Conservation (phyloP, 2,113 vertebrate species). For the Sterna hirundo region DNA sequence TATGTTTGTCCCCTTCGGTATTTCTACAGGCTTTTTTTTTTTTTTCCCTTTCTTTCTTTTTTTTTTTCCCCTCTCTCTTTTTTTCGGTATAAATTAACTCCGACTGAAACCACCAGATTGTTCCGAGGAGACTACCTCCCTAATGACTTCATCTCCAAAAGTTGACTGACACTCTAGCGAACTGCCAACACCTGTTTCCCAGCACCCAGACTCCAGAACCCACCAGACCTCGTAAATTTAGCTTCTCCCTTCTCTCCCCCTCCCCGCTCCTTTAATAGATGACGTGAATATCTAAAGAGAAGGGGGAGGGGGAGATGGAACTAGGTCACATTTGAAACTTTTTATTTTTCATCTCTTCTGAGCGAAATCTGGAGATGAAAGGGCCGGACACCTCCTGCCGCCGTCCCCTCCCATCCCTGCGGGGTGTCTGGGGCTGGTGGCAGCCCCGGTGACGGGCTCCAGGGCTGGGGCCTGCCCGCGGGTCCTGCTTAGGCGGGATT, state of each 20-base stretch:
- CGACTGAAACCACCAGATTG: conserved; percentile 57
- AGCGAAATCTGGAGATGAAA: neutral
- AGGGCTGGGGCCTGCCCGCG: neutral
- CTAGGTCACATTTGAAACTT: conserved; percentile 63
- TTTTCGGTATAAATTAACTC: conserved; percentile 48
- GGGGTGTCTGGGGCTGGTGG: neutral
- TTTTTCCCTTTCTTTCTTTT: fast-evolving
- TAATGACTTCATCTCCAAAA: conserved; percentile 60
- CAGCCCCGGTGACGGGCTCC: neutral
- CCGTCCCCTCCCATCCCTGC: neutral
- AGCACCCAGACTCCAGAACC: conserved; percentile 53
- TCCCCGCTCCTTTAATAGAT: conserved; percentile 19
- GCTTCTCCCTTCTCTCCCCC: conserved; percentile 15
- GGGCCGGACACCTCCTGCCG: neutral
- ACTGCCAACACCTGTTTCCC: conserved; percentile 64
- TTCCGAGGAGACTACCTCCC: conserved; percentile 56
- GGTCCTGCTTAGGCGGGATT: neutral
- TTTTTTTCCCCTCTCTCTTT: fast-evolving
- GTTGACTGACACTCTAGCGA: conserved; percentile 49
- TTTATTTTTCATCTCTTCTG: conserved; percentile 38
- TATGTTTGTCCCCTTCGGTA: conserved; percentile 28
- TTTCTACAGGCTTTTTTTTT: neutral
- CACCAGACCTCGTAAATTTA: conserved; percentile 59
- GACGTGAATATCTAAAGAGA: conserved; percentile 54
- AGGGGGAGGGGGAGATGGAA: conserved; percentile 53